These are phyloP conservation scores for Dicaeum eximium DNA, from an alignment of 2,113 vertebrate genomes.

Conservation along the genomic window DNA sequence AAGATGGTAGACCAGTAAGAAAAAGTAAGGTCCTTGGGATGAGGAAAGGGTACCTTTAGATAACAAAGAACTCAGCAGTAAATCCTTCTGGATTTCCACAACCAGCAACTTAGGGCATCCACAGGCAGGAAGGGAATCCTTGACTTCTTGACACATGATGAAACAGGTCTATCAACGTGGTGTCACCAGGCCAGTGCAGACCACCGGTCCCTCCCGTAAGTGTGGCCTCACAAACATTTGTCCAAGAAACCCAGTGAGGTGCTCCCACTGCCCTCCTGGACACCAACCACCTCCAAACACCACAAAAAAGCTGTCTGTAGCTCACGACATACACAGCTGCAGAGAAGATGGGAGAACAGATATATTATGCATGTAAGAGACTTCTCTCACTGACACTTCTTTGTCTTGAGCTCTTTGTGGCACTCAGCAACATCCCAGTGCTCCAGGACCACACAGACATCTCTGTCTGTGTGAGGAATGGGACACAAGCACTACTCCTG, in stretches of 20 bases:
- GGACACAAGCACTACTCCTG: neutral
- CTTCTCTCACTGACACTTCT: neutral
- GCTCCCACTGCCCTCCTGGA: neutral
- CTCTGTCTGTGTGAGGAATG: neutral
- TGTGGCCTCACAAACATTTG: neutral
- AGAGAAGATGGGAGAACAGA: neutral
- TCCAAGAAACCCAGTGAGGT: neutral
- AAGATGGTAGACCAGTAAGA: neutral
- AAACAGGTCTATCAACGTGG: neutral
- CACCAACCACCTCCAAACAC: neutral
- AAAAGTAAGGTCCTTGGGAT: neutral
- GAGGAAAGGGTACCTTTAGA: neutral
- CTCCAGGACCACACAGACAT: neutral
- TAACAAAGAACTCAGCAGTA: neutral
- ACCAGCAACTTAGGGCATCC: neutral
- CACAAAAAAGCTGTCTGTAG: neutral
- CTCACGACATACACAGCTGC: neutral
- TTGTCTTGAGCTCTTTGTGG: neutral
- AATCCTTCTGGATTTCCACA: neutral
- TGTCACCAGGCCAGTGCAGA: neutral
- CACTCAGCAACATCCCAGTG: neutral
- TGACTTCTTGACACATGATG: neutral
- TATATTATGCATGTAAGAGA: accelerated
- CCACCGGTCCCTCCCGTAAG: accelerated
- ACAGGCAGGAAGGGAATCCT: neutral